phyloP scores from a whole-genome alignment of 2,888 invertebrate species.

The Mesodorylaimus sp. region DNA sequence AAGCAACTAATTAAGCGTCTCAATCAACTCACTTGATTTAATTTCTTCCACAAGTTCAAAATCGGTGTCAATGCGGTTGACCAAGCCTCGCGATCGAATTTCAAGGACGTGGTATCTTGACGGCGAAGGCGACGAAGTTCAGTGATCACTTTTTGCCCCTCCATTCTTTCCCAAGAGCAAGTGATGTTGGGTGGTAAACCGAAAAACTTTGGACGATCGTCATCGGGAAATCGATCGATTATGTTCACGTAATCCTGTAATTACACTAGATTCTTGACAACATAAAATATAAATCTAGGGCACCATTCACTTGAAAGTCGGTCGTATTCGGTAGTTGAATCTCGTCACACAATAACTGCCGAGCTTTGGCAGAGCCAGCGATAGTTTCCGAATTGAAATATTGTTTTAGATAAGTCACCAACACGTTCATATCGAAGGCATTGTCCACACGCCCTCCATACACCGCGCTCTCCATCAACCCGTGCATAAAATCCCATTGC shows the following conservation, averaged over 20 bases:
- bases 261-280: not conserved
- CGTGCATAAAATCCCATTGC: slow-evolving; percentile 56
- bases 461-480: slow-evolving; percentile 55
- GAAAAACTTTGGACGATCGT: slow-evolving; percentile 54
- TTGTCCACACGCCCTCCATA: slow-evolving; percentile 73
- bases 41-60: slow-evolving; percentile 62
- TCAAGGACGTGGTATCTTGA: slow-evolving; percentile 16
- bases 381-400: slow-evolving; percentile 31
- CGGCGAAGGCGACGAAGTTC: slow-evolving; percentile 36
- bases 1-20: too few relatives aligned
- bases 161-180: slow-evolving; percentile 57
- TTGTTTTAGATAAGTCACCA: slow-evolving; percentile 45
- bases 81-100: slow-evolving; percentile 41
- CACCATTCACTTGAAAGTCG: not conserved
- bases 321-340: slow-evolving; percentile 41
- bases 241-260: slow-evolving; percentile 46
- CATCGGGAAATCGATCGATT: slow-evolving; percentile 49
- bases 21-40: slow-evolving; percentile 37
- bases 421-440: slow-evolving; percentile 47
- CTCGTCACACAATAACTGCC: slow-evolving; percentile 34
- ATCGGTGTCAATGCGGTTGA: slow-evolving; percentile 48
- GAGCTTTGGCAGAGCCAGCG: slow-evolving; percentile 8
- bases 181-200: slow-evolving; percentile 72
- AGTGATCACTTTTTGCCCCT: slow-evolving; percentile 42
- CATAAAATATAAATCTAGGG: not conserved